Evolutionary conservation across 2,888 invertebrate genomes (phyloP), one percentile per base, ranked within the genome.

Genomic region (Ennomos quercinarius): DNA sequence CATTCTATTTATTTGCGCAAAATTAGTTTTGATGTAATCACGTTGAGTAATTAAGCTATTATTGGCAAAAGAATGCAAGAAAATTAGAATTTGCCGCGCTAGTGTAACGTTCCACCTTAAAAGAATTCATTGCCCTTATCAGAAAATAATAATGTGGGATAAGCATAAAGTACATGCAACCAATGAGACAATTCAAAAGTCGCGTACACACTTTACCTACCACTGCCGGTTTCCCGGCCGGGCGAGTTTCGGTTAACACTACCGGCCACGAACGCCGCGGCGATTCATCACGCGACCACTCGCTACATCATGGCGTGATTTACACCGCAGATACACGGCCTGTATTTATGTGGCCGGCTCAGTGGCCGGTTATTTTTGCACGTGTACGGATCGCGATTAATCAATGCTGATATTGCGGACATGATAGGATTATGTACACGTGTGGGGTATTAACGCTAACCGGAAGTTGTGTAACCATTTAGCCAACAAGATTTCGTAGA

Each of bases 281-380:
- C 45, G 10, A 55, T 62, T 11, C 51, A 57, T 62, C 54, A 62
- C 49, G 42, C n/a, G 46, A 51, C 58, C 35, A 50, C 46, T 41
- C 52, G 46, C 47, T 40, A 46, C 51, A 54, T 51, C 57, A 45
- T 44, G 39, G 9, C 41, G 46, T 62, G 61, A 62, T 54, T 62
- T 57, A 62, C 57, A 62, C 50, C 51, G 42, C 42, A 10, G 40
- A 34, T 47, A 27, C 42, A 41, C 10, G 37, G 37, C 42, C 36
- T 1, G 34, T 56, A 53, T 61, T 61, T 61, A 57, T 52, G 51
- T n/a, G 39, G n/a, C 36, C 9, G 11, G 53, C 57, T 61, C 52
- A 49, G 51, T n/a, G 36, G n/a, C 36, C 9, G 11, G 53, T 49
- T 54, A 52, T 52, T 58, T 53, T 58, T 44, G 36, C 59, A 50